A percentile compares a stretch with the other conserved stretches of the same genome.
Conservation (phyloP, 1,140 invertebrate genomes). For the Pogonomyrmex californicus region DNA sequence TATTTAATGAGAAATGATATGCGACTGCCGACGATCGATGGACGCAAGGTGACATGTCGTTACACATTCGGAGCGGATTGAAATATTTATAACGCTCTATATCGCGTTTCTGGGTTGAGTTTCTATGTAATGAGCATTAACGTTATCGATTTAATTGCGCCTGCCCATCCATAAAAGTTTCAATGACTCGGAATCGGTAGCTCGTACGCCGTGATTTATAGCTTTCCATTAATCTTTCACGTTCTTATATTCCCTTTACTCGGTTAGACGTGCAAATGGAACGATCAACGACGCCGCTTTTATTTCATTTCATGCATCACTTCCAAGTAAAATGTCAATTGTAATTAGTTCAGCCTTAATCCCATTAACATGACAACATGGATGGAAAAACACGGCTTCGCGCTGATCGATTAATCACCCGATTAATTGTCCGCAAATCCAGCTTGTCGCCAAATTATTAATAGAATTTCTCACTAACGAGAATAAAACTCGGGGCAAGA, state of each 20-base stretch:
- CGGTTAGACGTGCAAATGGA: neutral
- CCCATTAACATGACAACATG: constrained; percentile 11
- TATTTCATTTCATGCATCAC: constrained; percentile 31
- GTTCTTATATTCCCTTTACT: constrained; percentile 44
- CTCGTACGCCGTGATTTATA: constrained; percentile 52
- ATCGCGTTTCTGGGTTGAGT: constrained; percentile 52
- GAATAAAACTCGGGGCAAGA: constrained; percentile 11
- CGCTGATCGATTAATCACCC: constrained; percentile 49
- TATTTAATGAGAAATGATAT: constrained; percentile 66
- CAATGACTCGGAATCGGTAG: constrained; percentile 37
- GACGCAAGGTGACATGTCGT: constrained; percentile 65
- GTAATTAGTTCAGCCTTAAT: constrained; percentile 50
- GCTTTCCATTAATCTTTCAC: constrained; percentile 63
- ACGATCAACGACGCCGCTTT: constrained; percentile 30
- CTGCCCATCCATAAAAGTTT: constrained; percentile 61
- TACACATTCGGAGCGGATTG: constrained; percentile 63
- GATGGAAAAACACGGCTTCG: constrained; percentile 13
- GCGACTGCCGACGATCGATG: constrained; percentile 61
- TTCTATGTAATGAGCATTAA: constrained; percentile 58
- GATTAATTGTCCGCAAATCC: constrained; percentile 1
- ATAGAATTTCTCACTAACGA: constrained; percentile 15
- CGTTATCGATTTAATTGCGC: constrained; percentile 67
- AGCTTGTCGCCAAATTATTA: constrained; percentile 14
- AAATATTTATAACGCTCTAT: constrained; percentile 72
- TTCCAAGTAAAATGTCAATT: constrained; percentile 36